phyloP scores from a whole-genome alignment of 2,797 vertebrate species.

The Ispidina lecontei region DNA sequence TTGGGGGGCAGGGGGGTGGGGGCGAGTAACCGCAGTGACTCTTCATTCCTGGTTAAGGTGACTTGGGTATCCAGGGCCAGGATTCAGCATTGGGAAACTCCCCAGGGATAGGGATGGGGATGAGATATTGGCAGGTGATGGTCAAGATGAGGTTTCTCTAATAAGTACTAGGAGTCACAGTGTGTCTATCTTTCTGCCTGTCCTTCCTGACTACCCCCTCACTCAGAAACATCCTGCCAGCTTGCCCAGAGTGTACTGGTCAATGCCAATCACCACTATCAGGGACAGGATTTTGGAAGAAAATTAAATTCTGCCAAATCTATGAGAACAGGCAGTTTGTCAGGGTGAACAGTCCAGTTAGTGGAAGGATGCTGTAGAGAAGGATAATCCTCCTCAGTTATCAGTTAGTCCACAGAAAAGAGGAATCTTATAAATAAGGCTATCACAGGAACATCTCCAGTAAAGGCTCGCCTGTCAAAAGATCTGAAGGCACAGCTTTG shows the following conservation, averaged over 20 bases:
- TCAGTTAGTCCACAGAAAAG: background rate
- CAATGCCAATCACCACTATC: background rate
- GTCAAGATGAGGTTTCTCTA: background rate
- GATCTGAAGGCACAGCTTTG: background rate
- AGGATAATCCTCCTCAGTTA: background rate
- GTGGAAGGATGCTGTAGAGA: background rate
- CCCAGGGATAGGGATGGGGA: background rate
- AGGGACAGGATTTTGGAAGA: background rate
- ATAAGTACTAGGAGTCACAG: background rate
- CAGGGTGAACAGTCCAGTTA: background rate
- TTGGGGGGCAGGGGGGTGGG: too few relatives aligned
- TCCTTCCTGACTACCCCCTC: background rate
- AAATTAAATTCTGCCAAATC: background rate
- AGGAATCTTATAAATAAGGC: background rate
- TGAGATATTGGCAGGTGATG: fast-evolving
- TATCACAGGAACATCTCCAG: background rate
- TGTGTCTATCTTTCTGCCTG: background rate
- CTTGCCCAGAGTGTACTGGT: background rate
- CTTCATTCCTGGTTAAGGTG: background rate
- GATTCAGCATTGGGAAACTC: background rate
- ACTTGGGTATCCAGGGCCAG: background rate
- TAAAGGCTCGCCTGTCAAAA: background rate
- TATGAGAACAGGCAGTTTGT: background rate
- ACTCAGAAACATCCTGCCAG: background rate
- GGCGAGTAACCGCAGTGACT: background rate